Base-by-base conservation (phyloP, 2,888 invertebrate genomes). In the Esperia sulphurella region DNA sequence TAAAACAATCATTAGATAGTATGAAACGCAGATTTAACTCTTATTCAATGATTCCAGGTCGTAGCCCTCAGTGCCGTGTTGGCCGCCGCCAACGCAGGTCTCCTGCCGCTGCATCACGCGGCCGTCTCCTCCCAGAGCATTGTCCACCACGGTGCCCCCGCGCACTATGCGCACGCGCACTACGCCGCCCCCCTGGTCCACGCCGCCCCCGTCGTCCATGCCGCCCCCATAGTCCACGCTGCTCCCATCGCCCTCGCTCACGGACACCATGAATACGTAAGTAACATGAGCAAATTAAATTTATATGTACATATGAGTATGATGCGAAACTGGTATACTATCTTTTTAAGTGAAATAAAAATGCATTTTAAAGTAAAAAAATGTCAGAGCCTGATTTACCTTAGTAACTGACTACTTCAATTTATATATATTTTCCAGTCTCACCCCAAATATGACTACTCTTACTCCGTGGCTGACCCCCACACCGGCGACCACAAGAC, bases 401-500 rank as follows among this genome's bases (percentile, higher is more conserved):
- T n/a, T n/a, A n/a, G n/a, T 21, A 21, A 3, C 21, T 21, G 21
- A 21, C 21, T 5, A 21, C 5, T 3, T 21, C 14, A 28, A 33
- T 46, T 4, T n/a, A 37, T 38, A 13, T 57, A 44, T 14, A 35
- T 57, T 48, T 58, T 58, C 8, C 71, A 92, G 91, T 84, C 91
- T 39, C 91, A 92, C 75, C 92, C 92, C 51, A 92, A 91, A 77
- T 92, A 92, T 79, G 89, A 91, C 67, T 92, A 91, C 78, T 83
- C 91, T 13, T 92, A 92, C 78, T 91, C 92, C 56, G 92, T 91
- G 50, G 90, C 91, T 52, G 92, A 92, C 71, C 90, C 89, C 8
- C 91, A 92, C 72, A 92, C 92, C 60, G 92, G 92, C 35, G 92
- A 92, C 82, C 91, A 91, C 80, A 92, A 92, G 83, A 82, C 87